Conservation (phyloP, 2,113 vertebrate genomes). For the Rallus limicola region DNA sequence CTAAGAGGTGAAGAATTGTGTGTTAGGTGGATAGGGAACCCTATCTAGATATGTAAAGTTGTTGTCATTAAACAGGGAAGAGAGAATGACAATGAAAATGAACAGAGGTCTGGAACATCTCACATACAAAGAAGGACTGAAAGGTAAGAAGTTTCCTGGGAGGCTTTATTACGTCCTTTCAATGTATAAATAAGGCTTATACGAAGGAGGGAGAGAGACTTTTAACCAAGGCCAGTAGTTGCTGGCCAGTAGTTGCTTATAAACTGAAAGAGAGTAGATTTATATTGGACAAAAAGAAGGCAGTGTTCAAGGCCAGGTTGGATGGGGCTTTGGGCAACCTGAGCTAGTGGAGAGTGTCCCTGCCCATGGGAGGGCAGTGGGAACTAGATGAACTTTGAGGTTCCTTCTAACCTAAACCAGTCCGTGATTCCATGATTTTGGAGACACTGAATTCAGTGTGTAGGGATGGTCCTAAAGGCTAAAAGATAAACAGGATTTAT, state of each 20-base stretch:
- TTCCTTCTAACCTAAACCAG: background rate
- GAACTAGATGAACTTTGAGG: background rate
- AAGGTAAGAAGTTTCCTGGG: background rate
- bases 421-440: background rate
- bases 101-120: background rate
- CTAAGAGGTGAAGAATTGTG: background rate
- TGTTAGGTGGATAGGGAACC: background rate
- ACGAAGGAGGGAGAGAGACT: background rate
- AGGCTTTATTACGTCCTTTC: background rate
- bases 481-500: background rate
- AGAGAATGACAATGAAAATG: background rate
- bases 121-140: background rate
- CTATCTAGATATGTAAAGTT: background rate
- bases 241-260: background rate
- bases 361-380: accelerated
- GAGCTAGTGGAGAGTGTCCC: background rate
- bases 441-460: background rate
- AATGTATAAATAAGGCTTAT: background rate
- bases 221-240: background rate
- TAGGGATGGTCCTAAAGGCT: background rate
- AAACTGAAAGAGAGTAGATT: background rate
- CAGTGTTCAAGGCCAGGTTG: too few species aligned
- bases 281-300: background rate
- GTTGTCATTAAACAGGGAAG: background rate
- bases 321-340: background rate